Conservation (phyloP, 2,888 invertebrate species). For the Augiades crinisus region DNA sequence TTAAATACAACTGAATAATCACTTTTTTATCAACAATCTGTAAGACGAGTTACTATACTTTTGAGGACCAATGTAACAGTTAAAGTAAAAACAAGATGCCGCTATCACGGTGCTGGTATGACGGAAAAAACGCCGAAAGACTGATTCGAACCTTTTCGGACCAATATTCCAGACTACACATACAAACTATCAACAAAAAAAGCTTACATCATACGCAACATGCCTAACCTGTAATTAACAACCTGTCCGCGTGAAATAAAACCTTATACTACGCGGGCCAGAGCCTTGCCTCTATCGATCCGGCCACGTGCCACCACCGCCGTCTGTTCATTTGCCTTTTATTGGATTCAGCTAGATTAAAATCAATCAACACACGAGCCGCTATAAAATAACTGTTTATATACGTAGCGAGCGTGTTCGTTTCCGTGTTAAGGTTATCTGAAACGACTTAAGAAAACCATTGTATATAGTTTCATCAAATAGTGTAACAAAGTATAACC, state of each 20-base stretch:
- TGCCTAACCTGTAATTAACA: neutral
- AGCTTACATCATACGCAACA: no score
- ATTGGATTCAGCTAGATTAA: constrained; percentile 3
- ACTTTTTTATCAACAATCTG: no score
- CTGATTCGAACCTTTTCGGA: no score
- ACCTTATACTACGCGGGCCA: neutral
- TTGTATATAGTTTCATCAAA: neutral
- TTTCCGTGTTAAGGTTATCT: neutral
- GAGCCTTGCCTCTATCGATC: neutral
- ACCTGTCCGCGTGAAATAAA: neutral
- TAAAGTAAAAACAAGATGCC: no score
- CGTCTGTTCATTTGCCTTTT: neutral
- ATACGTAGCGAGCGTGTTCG: neutral
- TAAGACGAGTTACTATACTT: no score
- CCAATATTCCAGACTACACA: no score
- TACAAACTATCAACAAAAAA: neutral
- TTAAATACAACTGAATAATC: no score
- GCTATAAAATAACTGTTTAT: neutral
- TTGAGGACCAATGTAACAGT: no score
- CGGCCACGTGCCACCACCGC: neutral
- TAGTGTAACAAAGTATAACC: no score
- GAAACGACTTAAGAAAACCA: no score
- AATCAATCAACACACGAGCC: neutral
- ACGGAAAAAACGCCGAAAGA: no score
- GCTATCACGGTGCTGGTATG: no score